Evolutionary conservation across 2,113 vertebrate species (phyloP).

Genomic region (Athene cunicularia): DNA sequence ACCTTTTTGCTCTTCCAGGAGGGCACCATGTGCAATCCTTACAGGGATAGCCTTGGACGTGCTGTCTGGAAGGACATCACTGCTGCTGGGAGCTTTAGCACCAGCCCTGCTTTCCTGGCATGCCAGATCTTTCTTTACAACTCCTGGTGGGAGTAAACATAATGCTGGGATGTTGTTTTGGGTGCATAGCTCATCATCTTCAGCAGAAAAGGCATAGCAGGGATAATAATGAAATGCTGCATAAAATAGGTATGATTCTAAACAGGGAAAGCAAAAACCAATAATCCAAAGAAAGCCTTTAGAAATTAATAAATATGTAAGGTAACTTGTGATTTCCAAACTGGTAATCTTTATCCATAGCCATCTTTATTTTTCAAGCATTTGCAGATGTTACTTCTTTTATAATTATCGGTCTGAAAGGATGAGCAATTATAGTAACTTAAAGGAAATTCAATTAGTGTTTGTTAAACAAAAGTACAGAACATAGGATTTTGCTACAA

Average conservation of each 20-base stretch:
- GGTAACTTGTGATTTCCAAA: not conserved
- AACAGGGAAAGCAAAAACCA: not conserved
- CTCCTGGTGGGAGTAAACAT: not conserved
- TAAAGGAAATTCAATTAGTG: not conserved
- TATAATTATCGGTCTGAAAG: not conserved
- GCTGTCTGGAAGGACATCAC: not conserved
- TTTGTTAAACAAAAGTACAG: not conserved
- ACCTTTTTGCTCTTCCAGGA: constrained; percentile 75
- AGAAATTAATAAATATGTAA: not conserved
- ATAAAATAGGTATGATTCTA: not conserved
- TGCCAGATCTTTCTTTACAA: constrained; percentile 22
- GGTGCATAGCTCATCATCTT: not conserved
- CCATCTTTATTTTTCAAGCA: not conserved
- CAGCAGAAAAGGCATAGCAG: not conserved
- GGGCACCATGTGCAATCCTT: not conserved
- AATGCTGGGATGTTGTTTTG: not conserved
- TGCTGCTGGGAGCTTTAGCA: not conserved
- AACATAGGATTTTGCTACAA: not conserved
- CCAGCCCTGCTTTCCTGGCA: constrained; percentile 56
- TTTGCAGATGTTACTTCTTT: not conserved
- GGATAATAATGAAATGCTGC: not conserved
- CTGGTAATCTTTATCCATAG: not conserved
- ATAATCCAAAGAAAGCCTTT: not conserved
- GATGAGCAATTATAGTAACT: not conserved
- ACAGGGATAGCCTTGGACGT: not conserved